Percentiles rank a stretch among this genome's conserved stretches.
Conservation (phyloP, 2,797 vertebrate genomes). For the Miichthys miiuy region DNA sequence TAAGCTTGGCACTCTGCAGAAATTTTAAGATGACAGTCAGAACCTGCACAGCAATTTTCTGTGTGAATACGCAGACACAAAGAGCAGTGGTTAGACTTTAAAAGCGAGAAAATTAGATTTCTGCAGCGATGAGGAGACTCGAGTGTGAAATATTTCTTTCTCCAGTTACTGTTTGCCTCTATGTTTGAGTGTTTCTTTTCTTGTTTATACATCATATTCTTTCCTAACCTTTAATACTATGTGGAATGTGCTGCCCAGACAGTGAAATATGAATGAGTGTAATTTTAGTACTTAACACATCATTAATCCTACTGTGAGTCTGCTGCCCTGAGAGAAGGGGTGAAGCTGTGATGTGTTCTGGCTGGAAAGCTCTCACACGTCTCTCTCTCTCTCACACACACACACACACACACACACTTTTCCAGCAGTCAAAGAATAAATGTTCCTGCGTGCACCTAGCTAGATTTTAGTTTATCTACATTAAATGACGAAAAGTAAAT, state of each 20-base stretch:
- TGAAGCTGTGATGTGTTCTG: slow-evolving; percentile 57
- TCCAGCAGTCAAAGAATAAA: neutral
- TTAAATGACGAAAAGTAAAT: neutral
- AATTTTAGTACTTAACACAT: slow-evolving; percentile 74
- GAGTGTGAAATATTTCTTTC: slow-evolving; percentile 47
- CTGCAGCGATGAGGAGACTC: slow-evolving; percentile 50
- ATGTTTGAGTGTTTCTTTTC: slow-evolving; percentile 29
- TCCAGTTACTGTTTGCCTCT: slow-evolving; percentile 35
- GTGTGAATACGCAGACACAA: slow-evolving; percentile 72
- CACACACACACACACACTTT: slow-evolving; percentile 12
- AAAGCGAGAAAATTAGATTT: slow-evolving; percentile 68
- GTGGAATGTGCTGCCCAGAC: slow-evolving; percentile 54
- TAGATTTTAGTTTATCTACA: neutral
- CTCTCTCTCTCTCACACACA: neutral
- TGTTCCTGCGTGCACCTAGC: neutral
- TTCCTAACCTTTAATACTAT: slow-evolving; percentile 46
- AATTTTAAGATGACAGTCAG: slow-evolving; percentile 72
- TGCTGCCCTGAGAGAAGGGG: slow-evolving; percentile 55
- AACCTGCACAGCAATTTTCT: slow-evolving; percentile 73
- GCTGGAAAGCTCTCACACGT: slow-evolving; percentile 35
- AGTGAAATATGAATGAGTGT: slow-evolving; percentile 73
- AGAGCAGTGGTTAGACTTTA: slow-evolving; percentile 56
- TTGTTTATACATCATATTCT: slow-evolving; percentile 44
- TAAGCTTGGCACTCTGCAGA: slow-evolving; percentile 73
- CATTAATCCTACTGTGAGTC: slow-evolving; percentile 74